A percentile compares a stretch with the other conserved stretches of the same genome.
These are phyloP conservation scores for Mesembrinibis cayennensis DNA, from an alignment of 2,113 vertebrate genomes.

Conservation along the genomic window DNA sequence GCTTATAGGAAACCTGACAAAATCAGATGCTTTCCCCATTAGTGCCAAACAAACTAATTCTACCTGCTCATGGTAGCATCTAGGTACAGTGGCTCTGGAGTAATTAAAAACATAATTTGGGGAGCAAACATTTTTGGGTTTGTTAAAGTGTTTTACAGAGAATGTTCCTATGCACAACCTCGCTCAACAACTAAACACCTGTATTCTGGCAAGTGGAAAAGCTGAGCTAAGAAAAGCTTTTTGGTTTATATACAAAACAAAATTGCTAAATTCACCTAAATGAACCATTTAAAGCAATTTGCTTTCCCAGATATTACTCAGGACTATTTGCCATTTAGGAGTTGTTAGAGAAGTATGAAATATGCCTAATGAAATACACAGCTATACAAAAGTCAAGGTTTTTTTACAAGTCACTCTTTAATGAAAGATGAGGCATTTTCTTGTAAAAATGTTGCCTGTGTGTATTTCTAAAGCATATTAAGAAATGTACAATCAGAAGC, in stretches of 20 bases:
- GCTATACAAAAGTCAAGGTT: background rate
- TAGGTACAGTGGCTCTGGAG: background rate
- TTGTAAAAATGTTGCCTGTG: background rate
- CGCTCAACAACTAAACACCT: background rate
- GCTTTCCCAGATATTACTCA: background rate
- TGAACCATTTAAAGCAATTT: slow-evolving; percentile 42
- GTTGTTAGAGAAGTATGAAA: slow-evolving; percentile 1
- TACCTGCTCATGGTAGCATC: background rate
- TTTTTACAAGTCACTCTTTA: slow-evolving; percentile 2
- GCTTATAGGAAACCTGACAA: background rate
- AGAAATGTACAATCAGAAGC: slow-evolving; percentile 43
- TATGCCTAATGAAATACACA: slow-evolving; percentile 12
- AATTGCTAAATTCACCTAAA: slow-evolving; percentile 39
- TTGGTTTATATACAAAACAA: background rate
- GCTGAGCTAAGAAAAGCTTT: slow-evolving; percentile 22
- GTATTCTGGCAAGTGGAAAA: background rate
- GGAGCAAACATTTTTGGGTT: background rate
- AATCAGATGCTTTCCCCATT: background rate
- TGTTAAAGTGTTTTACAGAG: background rate
- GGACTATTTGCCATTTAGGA: slow-evolving; percentile 1
- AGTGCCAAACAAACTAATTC: background rate
- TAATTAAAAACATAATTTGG: background rate
- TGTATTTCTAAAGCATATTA: slow-evolving; percentile 45
- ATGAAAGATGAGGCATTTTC: slow-evolving; percentile 24
- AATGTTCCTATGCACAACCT: background rate